Evolutionary conservation across 2,797 vertebrate species (phyloP).

Genomic region (Malurus leucopterus): DNA sequence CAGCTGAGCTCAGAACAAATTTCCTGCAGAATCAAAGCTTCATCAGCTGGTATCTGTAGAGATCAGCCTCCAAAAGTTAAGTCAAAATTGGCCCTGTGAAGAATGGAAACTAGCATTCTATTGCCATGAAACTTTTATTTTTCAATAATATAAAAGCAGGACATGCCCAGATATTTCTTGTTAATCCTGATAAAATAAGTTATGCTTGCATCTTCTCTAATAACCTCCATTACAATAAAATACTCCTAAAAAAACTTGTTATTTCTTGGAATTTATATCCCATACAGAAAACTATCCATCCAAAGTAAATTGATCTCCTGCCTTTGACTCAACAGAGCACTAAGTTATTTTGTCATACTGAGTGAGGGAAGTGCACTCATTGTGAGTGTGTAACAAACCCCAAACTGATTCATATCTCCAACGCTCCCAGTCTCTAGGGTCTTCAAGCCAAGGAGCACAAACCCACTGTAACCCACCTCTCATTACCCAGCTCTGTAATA

Average conservation of each 20-base stretch:
- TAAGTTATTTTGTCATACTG: not conserved
- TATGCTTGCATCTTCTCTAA: not conserved
- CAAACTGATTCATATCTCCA: not conserved
- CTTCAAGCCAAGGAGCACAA: not conserved
- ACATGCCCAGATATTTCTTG: not conserved
- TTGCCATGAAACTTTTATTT: not conserved
- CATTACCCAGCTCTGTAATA: not conserved
- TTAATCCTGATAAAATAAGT: not conserved
- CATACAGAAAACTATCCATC: not conserved
- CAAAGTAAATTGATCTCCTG: not conserved
- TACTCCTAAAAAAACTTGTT: not conserved
- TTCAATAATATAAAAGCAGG: not conserved
- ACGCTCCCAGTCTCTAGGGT: not conserved
- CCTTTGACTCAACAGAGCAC: not conserved
- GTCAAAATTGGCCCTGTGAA: not conserved
- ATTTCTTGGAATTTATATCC: not conserved
- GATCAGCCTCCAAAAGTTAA: not conserved
- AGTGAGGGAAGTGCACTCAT: not conserved
- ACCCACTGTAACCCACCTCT: not conserved
- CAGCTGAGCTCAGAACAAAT: slow-evolving; percentile 24
- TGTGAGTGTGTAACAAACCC: not conserved
- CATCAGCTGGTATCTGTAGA: slow-evolving; percentile 24
- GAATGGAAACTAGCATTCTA: not conserved
- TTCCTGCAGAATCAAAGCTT: slow-evolving; percentile 31
- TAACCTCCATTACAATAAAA: not conserved